Percentiles rank a stretch among this genome's conserved stretches.
phyloP scores from a whole-genome alignment of 2,113 vertebrate species.

The Mormyrus lacerda region DNA sequence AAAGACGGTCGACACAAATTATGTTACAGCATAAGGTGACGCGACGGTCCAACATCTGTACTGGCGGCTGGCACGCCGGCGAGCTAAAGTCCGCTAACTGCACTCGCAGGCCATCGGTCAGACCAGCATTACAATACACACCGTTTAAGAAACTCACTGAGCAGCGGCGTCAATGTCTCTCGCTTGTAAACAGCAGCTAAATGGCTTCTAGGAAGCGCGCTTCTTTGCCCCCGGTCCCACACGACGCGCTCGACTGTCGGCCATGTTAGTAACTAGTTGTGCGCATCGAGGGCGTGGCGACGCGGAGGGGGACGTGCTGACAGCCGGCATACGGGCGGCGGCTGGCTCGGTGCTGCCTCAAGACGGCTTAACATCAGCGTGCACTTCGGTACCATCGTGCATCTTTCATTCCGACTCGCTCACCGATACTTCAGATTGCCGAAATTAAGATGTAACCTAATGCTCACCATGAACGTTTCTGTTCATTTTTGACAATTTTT shows the following conservation, averaged over 20 bases:
- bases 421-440: neutral
- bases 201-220: too few relatives aligned
- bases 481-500: neutral
- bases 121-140: neutral
- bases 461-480: neutral
- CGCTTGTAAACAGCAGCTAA: neutral
- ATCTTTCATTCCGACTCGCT: neutral
- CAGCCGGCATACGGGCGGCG: neutral
- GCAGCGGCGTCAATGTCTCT: neutral
- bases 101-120: too few relatives aligned
- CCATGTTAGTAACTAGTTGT: conserved; percentile 41
- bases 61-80: neutral
- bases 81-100: neutral
- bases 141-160: neutral
- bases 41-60: neutral
- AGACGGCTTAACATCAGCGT: neutral
- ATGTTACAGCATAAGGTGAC: neutral
- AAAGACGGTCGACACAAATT: neutral
- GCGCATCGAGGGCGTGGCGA: conserved; percentile 7
- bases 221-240: neutral
- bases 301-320: neutral
- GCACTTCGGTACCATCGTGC: neutral
- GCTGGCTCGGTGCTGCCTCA: neutral
- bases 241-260: conserved; percentile 26
- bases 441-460: neutral